Base-by-base conservation (phyloP, 2,113 vertebrate genomes). In the Raja brachyura region DNA sequence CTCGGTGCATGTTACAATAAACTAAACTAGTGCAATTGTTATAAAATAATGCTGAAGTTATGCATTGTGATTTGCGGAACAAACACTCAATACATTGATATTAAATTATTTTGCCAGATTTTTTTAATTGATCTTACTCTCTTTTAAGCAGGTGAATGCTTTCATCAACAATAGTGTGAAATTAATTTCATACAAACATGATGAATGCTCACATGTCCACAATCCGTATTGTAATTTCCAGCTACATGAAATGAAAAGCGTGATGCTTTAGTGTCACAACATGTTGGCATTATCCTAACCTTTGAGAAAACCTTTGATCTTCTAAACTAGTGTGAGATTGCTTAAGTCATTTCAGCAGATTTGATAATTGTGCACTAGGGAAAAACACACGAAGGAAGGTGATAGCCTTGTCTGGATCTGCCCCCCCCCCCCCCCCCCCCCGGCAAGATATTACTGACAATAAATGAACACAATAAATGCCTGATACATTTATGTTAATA, bases 291-390 rank as follows among this genome's bases (percentile, higher is more conserved):
- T 33, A 88, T 16, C 83, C 59, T 66, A 33, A 28, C 13, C n/a
- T 63, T 88, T 88, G 59, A 66, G 83, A 88, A 63, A 88, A 18
- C 11, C n/a, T 88, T 66, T n/a, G 61, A 88, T 88, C n/a, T 31
- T 66, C 25, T 88, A 31, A 66, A 63, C n/a, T 63, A 63, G 31
- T 63, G 18, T 28, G 6, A 63, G 59, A 88, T 88, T 63, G 28
- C 56, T 66, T 63, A 25, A 85, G 28, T 4, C 54, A 56, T 54
- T 85, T 63, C 59, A 31, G 59, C 59, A 7, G 59, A n/a, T 31
- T 33, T 66, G 59, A 88, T 88, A 88, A 88, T 86, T 88, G 59
- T 31, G n/a, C 33, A 20, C 68, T 25, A 10, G 33, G 90, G 70
- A 92, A 73, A 92, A 28, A 28, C 39, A 73, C 20, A 25, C 54